These are phyloP conservation scores for Colinus virginianus DNA, from an alignment of 2,113 vertebrate species.

Conservation along the genomic window DNA sequence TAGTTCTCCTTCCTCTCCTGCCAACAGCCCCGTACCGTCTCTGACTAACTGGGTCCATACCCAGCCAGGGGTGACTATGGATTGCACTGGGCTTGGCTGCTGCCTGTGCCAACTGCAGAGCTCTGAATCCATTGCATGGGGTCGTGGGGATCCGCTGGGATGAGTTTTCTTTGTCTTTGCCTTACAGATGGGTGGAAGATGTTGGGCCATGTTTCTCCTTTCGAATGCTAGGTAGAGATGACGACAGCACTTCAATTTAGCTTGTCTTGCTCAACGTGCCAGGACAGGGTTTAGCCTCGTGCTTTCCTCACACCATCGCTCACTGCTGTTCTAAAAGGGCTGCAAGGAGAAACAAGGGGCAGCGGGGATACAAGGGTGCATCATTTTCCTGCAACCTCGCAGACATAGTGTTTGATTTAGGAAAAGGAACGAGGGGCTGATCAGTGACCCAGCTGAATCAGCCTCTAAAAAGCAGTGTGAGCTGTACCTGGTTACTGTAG, in stretches of 20 bases:
- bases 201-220: constrained; percentile 73
- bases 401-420: not conserved
- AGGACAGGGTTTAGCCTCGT: constrained; percentile 68
- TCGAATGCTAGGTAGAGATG: constrained; percentile 65
- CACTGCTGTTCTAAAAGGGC: constrained; percentile 58
- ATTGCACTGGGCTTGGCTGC: not conserved
- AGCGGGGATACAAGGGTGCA: not conserved
- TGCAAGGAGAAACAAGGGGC: constrained; percentile 35
- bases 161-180: constrained; percentile 52
- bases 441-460: not conserved
- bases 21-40: constrained; percentile 35
- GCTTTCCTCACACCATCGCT: constrained; percentile 56
- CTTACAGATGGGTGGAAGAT: constrained; percentile 63
- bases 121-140: not conserved
- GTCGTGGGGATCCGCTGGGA: constrained; percentile 2
- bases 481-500: constrained; percentile 85
- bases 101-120: constrained; percentile 38
- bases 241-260: constrained; percentile 67
- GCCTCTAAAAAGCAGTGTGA: not conserved
- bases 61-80: not conserved
- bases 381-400: not conserved
- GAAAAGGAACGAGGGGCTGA: not conserved
- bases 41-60: constrained; percentile 2
- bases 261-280: constrained; percentile 67
- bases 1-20: constrained; percentile 29